Percentiles rank a stretch among this genome's conserved stretches.
phyloP scores from a whole-genome alignment of 2,888 invertebrate species.

The Stegophylla sp. region DNA sequence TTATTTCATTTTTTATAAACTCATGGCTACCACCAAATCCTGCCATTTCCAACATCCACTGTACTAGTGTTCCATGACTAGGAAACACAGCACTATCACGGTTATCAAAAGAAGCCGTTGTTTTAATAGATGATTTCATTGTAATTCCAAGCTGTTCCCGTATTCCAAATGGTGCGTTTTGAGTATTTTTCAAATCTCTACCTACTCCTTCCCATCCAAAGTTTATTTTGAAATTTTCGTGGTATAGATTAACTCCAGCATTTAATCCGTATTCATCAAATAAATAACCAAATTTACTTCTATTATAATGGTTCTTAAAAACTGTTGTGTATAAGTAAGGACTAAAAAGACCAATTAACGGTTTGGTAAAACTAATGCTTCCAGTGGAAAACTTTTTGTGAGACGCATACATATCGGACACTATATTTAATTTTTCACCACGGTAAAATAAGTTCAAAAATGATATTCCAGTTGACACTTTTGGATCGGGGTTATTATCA shows the following conservation, averaged over 20 bases:
- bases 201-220: conserved; percentile 88
- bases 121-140: conserved; percentile 85
- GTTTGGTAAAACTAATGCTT: conserved; percentile 40
- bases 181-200: conserved; percentile 76
- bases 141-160: conserved; percentile 88
- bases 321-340: conserved; percentile 54
- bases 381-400: conserved; percentile 51
- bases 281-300: conserved; percentile 60
- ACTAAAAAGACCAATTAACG: conserved; percentile 39
- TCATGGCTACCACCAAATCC: conserved; percentile 91
- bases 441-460: conserved; percentile 41
- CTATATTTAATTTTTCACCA: conserved; percentile 38
- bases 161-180: conserved; percentile 81
- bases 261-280: conserved; percentile 57
- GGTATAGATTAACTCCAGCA: conserved; percentile 50
- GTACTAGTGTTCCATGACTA: conserved; percentile 74
- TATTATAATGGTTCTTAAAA: conserved; percentile 60
- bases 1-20: conserved; percentile 82
- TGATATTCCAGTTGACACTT: conserved; percentile 69
- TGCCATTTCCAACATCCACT: conserved; percentile 82
- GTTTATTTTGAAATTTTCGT: conserved; percentile 71
- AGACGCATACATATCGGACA: conserved; percentile 39
- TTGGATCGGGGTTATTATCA: conserved; percentile 79
- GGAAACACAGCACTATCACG: conserved; percentile 85
- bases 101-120: conserved; percentile 79